Evolutionary conservation across 2,113 vertebrate genomes (phyloP).

Genomic region (Coptodon bakossiorum): DNA sequence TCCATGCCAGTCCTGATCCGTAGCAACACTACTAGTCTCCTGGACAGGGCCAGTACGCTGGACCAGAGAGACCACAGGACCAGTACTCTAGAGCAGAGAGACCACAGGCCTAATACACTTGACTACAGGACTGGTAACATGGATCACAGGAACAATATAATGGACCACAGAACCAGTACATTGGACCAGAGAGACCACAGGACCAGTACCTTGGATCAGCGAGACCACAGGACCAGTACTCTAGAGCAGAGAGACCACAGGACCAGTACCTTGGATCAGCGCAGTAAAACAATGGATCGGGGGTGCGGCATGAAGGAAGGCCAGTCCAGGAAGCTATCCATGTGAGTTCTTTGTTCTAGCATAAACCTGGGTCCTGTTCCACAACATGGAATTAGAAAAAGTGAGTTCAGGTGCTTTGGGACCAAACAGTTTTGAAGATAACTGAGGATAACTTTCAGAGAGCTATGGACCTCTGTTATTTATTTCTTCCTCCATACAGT

Average conservation of each 20-base stretch:
- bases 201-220: slow-evolving; percentile 24
- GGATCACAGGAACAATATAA: slow-evolving; percentile 49
- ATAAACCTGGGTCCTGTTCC: not conserved
- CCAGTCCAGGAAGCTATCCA: slow-evolving; percentile 80
- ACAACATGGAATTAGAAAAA: not conserved
- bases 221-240: slow-evolving; percentile 20
- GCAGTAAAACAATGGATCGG: slow-evolving; percentile 74
- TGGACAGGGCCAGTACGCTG: slow-evolving; percentile 32
- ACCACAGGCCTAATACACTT: not conserved
- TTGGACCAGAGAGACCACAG: not conserved
- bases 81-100: not conserved
- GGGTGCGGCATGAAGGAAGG: slow-evolving; percentile 79
- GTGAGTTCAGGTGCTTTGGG: not conserved
- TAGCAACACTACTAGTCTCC: slow-evolving; percentile 71
- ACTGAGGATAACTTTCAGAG: not conserved
- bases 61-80: not conserved
- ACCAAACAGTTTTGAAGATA: not conserved
- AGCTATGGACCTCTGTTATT: not conserved
- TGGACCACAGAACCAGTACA: not conserved
- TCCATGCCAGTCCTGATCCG: slow-evolving; percentile 75
- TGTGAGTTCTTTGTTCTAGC: slow-evolving; percentile 72
- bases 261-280: slow-evolving; percentile 43
- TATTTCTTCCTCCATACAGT: not conserved
- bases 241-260: slow-evolving; percentile 38
- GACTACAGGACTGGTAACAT: not conserved